Percentiles rank a stretch among this genome's conserved stretches.
Evolutionary conservation across 2,888 invertebrate species (phyloP).

Genomic region (Drosophila paranaensis): DNA sequence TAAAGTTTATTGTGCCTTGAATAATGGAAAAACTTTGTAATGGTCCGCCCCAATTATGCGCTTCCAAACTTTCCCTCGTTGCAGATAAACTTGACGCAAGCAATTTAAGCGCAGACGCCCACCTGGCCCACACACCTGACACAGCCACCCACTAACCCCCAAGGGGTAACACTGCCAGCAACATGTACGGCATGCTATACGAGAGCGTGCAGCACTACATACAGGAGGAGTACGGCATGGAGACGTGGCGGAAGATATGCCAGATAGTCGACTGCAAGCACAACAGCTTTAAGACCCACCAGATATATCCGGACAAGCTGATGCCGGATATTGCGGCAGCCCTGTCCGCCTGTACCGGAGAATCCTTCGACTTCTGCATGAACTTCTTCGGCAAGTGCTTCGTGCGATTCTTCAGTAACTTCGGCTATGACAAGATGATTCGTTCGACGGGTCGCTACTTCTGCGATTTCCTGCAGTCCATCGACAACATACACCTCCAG

Average conservation of each 20-base stretch:
- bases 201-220: constrained; percentile 93
- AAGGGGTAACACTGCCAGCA: constrained; percentile 23
- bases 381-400: constrained; percentile 95
- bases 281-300: constrained; percentile 92
- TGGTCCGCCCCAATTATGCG: constrained; percentile 48
- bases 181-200: constrained; percentile 93
- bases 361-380: constrained; percentile 92
- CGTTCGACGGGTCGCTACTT: constrained; percentile 95
- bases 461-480: constrained; percentile 95
- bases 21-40: constrained; percentile 65
- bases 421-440: constrained; percentile 95
- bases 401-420: constrained; percentile 94
- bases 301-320: constrained; percentile 92
- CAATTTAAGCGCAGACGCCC: constrained; percentile 31
- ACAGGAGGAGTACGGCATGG: constrained; percentile 92
- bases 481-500: constrained; percentile 96
- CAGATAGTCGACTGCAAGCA: constrained; percentile 90
- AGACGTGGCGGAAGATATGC: constrained; percentile 90
- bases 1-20: constrained; percentile 28
- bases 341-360: constrained; percentile 87
- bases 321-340: constrained; percentile 93
- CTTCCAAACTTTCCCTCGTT: constrained; percentile 60
- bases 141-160: constrained; percentile 2
- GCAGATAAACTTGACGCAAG: constrained; percentile 53
- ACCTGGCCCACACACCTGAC: constrained; percentile 11